A percentile compares a stretch with the other conserved stretches of the same genome.
Evolutionary conservation across 2,888 invertebrate species (phyloP).

Genomic region (Carcina quercana): DNA sequence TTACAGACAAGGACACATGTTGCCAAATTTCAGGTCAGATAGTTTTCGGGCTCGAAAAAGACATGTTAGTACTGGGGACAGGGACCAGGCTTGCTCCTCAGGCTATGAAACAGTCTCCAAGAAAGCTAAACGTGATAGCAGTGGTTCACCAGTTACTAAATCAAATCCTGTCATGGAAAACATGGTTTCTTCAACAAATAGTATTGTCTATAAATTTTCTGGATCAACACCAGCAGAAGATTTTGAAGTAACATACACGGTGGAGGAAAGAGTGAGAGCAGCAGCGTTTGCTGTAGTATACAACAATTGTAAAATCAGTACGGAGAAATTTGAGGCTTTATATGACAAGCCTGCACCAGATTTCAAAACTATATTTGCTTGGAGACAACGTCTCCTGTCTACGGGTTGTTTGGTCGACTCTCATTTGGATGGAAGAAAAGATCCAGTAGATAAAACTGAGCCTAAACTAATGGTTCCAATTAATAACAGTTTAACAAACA

Average conservation of each 20-base stretch:
- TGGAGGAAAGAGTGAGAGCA: constrained; percentile 54
- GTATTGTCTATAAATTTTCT: constrained; percentile 48
- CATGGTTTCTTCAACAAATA: constrained; percentile 59
- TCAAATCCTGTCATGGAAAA: constrained; percentile 62
- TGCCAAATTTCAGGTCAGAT: constrained; percentile 31
- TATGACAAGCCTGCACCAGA: constrained; percentile 66
- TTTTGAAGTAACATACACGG: constrained; percentile 51
- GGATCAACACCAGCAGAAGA: constrained; percentile 44
- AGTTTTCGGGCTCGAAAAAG: constrained; percentile 38
- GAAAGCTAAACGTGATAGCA: constrained; percentile 33
- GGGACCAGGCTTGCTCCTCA: constrained; percentile 46
- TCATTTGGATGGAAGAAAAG: constrained; percentile 32
- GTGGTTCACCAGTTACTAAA: constrained; percentile 31
- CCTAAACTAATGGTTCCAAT: background rate
- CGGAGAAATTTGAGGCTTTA: constrained; percentile 50
- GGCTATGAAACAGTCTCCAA: constrained; percentile 54
- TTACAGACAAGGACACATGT: constrained; percentile 30
- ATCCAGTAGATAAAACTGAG: constrained; percentile 8
- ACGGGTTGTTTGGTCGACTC: constrained; percentile 61
- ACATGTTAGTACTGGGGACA: constrained; percentile 44
- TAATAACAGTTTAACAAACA: constrained; percentile 11
- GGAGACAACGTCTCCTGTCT: constrained; percentile 51
- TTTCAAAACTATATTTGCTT: constrained; percentile 62
- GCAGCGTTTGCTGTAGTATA: constrained; percentile 62
- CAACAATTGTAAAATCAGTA: constrained; percentile 60